Percentiles rank a stretch among this genome's conserved stretches.
phyloP scores from a whole-genome alignment of 2,888 invertebrate species.

The Drosophila atripex region DNA sequence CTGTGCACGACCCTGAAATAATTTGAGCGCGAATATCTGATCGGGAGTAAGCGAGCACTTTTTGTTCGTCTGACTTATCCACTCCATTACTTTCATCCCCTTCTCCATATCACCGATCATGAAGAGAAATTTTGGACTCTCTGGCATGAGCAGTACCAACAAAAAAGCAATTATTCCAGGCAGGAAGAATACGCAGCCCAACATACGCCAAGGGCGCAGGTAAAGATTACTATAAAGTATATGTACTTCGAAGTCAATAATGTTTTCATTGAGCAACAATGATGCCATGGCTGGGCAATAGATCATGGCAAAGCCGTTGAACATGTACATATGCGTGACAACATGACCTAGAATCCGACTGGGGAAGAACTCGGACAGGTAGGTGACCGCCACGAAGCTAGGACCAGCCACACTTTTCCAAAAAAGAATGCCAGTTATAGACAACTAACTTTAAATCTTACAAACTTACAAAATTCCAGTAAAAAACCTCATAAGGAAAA shows the following conservation, averaged over 20 bases:
- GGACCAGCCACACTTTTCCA: slow-evolving; percentile 62
- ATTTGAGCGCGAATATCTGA: slow-evolving; percentile 39
- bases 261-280: slow-evolving; percentile 18
- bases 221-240: slow-evolving; percentile 23
- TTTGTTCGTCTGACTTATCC: slow-evolving; percentile 53
- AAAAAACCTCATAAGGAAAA: slow-evolving; percentile 61
- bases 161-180: slow-evolving; percentile 60
- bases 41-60: slow-evolving; percentile 36
- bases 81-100: slow-evolving; percentile 50
- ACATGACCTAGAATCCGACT: slow-evolving; percentile 43
- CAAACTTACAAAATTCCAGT: slow-evolving; percentile 39
- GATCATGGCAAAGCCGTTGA: slow-evolving; percentile 65
- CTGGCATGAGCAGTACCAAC: slow-evolving; percentile 57
- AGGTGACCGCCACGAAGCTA: slow-evolving; percentile 59
- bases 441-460: slow-evolving; percentile 56
- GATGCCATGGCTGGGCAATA: slow-evolving; percentile 55
- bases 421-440: background rate
- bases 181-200: slow-evolving; percentile 50
- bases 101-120: slow-evolving; percentile 44
- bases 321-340: slow-evolving; percentile 64
- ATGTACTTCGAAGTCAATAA: slow-evolving; percentile 38
- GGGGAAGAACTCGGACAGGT: slow-evolving; percentile 66
- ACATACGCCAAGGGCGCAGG: slow-evolving; percentile 59
- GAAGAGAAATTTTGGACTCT: slow-evolving; percentile 66
- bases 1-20: slow-evolving; percentile 16